Conservation (phyloP, 2,888 invertebrate species). For the Brachypterus glaber region DNA sequence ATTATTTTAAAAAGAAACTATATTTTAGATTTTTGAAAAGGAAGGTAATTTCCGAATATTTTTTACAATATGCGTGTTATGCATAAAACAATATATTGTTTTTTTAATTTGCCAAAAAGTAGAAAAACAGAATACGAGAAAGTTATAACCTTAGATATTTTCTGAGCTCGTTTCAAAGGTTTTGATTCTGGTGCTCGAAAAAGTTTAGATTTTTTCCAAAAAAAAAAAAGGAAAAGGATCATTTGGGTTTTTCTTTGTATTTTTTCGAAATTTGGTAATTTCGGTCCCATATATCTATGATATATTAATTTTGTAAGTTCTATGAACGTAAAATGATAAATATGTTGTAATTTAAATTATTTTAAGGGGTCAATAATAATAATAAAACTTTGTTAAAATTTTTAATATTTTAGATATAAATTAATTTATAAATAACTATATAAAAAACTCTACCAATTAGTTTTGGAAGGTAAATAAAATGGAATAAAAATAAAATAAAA, state of each 20-base stretch:
- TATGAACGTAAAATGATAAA: slow-evolving; percentile 69
- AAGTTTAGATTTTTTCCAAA: slow-evolving; percentile 8
- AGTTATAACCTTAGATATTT: slow-evolving; percentile 21
- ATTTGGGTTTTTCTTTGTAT: slow-evolving; percentile 17
- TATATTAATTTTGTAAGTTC: slow-evolving; percentile 90
- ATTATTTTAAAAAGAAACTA: no score
- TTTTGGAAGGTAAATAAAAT: no score
- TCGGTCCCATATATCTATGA: slow-evolving; percentile 97
- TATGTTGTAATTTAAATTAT: no score
- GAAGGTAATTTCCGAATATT: slow-evolving; percentile 47
- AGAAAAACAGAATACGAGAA: slow-evolving; percentile 18
- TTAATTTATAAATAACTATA: no score
- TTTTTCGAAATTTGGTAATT: slow-evolving; percentile 37
- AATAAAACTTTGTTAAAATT: no score
- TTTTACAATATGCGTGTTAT: slow-evolving; percentile 32
- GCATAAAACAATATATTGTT: no score
- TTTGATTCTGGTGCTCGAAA: slow-evolving; percentile 16
- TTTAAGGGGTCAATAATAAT: no score
- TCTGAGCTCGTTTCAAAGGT: slow-evolving; percentile 27
- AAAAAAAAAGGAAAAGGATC: slow-evolving; percentile 5
- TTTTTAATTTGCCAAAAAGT: slow-evolving; percentile 40
- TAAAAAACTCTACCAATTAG: no score
- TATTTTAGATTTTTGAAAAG: slow-evolving; percentile 22
- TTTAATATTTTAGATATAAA: no score
- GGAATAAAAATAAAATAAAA: no score